Evolutionary conservation across 2,797 vertebrate species (phyloP).

Genomic region (Poeciliopsis turneri): DNA sequence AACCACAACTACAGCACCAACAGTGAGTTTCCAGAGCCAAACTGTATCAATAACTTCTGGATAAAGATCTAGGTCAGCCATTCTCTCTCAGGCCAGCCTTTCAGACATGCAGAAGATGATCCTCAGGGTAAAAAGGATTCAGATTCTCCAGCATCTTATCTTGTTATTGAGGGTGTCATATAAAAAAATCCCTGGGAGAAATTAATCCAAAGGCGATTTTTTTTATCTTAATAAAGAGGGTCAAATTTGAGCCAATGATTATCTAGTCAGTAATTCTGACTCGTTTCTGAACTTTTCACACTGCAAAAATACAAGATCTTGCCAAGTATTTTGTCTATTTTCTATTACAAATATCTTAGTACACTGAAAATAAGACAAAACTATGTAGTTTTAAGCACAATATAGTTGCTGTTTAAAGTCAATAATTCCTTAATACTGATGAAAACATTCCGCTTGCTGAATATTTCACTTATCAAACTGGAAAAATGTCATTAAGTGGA

Average conservation of each 20-base stretch:
- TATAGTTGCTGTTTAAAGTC: no score
- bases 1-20: constrained; percentile 70
- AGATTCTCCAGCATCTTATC: constrained; percentile 39
- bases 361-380: no score
- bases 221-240: neutral
- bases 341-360: no score
- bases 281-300: neutral
- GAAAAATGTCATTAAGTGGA: no score
- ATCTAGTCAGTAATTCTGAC: neutral
- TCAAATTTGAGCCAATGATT: neutral
- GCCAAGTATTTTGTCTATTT: no score
- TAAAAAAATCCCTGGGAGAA: constrained; percentile 38
- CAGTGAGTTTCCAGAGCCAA: constrained; percentile 74
- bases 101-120: constrained; percentile 68
- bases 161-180: constrained; percentile 33
- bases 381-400: no score
- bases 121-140: constrained; percentile 40
- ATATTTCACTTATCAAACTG: no score
- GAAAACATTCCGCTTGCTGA: no score
- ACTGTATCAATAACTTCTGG: constrained; percentile 55
- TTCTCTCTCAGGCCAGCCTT: constrained; percentile 62
- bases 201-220: constrained; percentile 9
- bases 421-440: no score
- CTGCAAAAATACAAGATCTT: neutral
- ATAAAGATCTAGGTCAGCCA: constrained; percentile 74